Evolutionary conservation across 1,140 invertebrate species (phyloP), one percentile per base, ranked within the genome.

Genomic region (Drosophila trapezifrons): DNA sequence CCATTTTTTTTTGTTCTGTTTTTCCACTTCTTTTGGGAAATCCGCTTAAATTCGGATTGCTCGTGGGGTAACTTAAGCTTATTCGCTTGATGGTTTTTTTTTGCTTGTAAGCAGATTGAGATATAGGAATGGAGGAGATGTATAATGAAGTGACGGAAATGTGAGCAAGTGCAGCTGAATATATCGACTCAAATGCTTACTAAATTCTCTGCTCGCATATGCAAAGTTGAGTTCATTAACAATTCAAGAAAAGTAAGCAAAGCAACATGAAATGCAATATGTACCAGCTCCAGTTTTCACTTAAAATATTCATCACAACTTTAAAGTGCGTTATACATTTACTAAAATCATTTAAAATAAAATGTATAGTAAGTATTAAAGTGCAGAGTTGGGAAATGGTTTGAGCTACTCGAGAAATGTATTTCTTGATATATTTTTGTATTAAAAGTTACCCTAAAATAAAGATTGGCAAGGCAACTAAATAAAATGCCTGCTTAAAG

Each of bases 11-110:
- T 20, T n/a, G 29, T 4, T 7, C n/a, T n/a, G n/a, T 18, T 63
- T 15, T 29, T 2, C 6, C 35, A 42, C 20, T 62, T 64, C 17
- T 60, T 60, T 42, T 3, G 15, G 25, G 18, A 12, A 64, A 64
- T 64, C 60, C 37, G 60, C 60, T 60, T 43, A 32, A 13, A 32
- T 40, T 42, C n/a, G 32, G n/a, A 12, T 38, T 56, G 29, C 47
- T 15, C 13, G 17, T 10, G 46, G 15, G 46, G 45, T 60, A 60
- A 38, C 29, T 22, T 59, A 37, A 37, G 58, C 58, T 27, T 25
- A 60, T 37, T 40, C 35, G 27, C n/a, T 52, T 60, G 17, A 20
- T 32, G 46, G 29, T 13, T 35, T 17, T 58, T 49, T 29, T 15
- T 29, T 27, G 3, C 17, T 13, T 40, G n/a, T 58, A 40, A 29